phyloP scores from a whole-genome alignment of 2,113 vertebrate genomes.

The Gracilinanus agilis region DNA sequence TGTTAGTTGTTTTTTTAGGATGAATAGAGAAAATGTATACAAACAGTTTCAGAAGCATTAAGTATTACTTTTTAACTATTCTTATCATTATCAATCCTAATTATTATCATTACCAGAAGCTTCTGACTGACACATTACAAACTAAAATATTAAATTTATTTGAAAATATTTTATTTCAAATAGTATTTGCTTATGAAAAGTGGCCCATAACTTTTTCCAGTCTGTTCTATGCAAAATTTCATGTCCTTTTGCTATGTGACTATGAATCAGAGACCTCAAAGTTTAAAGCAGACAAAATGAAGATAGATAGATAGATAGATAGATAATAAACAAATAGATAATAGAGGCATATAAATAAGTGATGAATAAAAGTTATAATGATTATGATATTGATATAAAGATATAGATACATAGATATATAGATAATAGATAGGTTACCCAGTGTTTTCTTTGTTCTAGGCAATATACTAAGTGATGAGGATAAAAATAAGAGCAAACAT shows the following conservation, averaged over 20 bases:
- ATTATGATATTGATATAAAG: neutral
- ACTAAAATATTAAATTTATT: neutral
- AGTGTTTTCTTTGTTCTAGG: neutral
- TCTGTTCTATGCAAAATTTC: neutral
- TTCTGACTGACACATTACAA: neutral
- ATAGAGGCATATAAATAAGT: neutral
- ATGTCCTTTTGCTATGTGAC: neutral
- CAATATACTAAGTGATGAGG: neutral
- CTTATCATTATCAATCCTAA: neutral
- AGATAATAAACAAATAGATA: neutral
- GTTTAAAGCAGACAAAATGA: neutral
- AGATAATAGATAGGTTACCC: neutral
- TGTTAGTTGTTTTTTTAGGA: neutral
- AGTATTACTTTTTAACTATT: neutral
- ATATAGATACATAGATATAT: neutral
- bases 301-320: neutral
- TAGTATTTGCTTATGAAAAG: neutral
- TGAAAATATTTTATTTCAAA: neutral
- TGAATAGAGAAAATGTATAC: neutral
- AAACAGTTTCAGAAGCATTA: neutral
- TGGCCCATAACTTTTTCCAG: neutral
- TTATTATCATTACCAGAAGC: neutral
- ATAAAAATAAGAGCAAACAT: neutral
- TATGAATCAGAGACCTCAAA: neutral
- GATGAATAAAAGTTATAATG: neutral